Evolutionary conservation across 1,140 invertebrate genomes (phyloP).

Genomic region (Agrypnia vestita): DNA sequence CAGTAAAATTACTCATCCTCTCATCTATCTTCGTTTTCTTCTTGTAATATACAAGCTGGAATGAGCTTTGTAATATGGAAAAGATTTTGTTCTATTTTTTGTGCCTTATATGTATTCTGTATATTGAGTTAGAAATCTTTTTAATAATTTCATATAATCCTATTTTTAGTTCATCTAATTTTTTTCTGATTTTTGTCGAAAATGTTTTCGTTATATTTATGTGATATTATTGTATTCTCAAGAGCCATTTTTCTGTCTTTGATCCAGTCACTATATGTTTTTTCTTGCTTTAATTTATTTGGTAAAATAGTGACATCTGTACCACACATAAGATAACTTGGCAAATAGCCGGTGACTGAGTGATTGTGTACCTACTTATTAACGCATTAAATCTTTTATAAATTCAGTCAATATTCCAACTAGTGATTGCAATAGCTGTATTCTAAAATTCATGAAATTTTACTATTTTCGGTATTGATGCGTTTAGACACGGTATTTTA

Average conservation of each 20-base stretch:
- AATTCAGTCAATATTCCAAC: too few species aligned
- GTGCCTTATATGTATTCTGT: neutral
- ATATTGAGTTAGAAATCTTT: too few species aligned
- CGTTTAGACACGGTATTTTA: too few species aligned
- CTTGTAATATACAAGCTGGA: neutral
- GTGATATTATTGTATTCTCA: neutral
- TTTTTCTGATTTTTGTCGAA: too few species aligned
- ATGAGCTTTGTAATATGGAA: too few species aligned
- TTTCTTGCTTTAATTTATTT: neutral
- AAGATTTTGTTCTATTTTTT: neutral
- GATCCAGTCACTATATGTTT: neutral
- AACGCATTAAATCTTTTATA: too few species aligned
- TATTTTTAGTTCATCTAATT: slow-evolving; percentile 2
- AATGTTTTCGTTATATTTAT: slow-evolving; percentile 5
- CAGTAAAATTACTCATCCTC: too few species aligned
- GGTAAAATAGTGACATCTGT: neutral
- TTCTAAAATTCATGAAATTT: too few species aligned
- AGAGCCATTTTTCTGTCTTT: slow-evolving; percentile 13
- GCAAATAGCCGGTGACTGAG: neutral
- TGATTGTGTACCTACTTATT: too few species aligned
- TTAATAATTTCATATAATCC: neutral
- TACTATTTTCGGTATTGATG: too few species aligned
- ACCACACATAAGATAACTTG: neutral
- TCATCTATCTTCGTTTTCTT: neutral
- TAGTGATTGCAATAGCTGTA: too few species aligned